Evolutionary conservation across 2,113 vertebrate species (phyloP), one percentile per base, ranked within the genome.

Genomic region (Platanista minor): DNA sequence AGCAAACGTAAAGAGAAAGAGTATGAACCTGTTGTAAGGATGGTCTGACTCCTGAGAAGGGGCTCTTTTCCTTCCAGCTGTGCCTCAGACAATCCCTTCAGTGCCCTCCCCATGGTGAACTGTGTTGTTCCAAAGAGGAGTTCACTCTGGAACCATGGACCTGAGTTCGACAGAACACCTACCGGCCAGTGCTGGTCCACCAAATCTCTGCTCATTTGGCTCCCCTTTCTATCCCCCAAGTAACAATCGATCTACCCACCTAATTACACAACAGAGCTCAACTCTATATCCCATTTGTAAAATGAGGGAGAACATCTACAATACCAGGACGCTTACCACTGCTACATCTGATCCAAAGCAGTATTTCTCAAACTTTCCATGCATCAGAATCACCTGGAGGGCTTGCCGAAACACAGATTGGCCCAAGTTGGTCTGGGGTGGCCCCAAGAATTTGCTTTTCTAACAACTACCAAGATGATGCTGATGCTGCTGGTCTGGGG

Each of bases 101-200:
- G n/a, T 8, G 27, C 12, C 14, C 2, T 27, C 23, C 20, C 4
- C 2, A 36, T 10, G 1, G 9, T 5, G 36, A 18, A 6, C 27
- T 8, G 4, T 8, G 12, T n/a, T 27, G 29, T 18, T 67, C 36
- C 18, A 7, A 72, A 61, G 59, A 61, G 31, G 31, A 84, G 14
- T 27, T 36, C 13, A 31, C 8, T 23, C 27, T 0, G 12, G 87
- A 72, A 74, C 31, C 59, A 6, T 0, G 5, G 12, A 33, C 31
- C 15, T 2, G 23, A 78, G 21, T 20, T 43, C 27, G 1, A 1
- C 12, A 91, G 27, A 31, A 75, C 1, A 17, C 12, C 14, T 20
- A 3, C 49, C 0, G 1, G 13, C 43, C 36, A 27, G 14, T 6
- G 8, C 74, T 12, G 61, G 23, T n/a, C 9, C 3, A 0, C 6